Evolutionary conservation across 2,113 vertebrate species (phyloP).

Genomic region (Chloropsis hardwickii): DNA sequence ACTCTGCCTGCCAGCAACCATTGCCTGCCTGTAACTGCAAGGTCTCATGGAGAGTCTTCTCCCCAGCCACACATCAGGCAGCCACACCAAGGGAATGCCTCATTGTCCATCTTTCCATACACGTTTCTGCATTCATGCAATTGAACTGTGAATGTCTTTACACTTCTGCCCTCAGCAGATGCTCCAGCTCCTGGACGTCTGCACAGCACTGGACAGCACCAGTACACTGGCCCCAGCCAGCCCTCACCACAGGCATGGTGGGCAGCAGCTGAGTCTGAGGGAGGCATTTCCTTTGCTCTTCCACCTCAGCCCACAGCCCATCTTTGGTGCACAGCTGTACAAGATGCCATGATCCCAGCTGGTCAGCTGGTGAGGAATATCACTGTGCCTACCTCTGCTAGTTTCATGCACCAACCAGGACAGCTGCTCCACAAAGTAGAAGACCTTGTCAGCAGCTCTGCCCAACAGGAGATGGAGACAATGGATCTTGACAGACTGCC

Average conservation of each 20-base stretch:
- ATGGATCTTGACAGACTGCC: background rate
- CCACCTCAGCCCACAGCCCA: background rate
- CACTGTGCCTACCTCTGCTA: background rate
- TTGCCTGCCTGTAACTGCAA: background rate
- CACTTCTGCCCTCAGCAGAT: background rate
- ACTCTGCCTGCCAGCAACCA: background rate
- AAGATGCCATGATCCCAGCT: background rate
- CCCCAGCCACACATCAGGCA: background rate
- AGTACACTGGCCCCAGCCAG: background rate
- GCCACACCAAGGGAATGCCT: background rate
- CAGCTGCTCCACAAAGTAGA: background rate
- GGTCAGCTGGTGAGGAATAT: fast-evolving
- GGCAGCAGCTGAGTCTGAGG: background rate
- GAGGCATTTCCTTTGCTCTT: background rate
- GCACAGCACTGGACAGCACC: background rate
- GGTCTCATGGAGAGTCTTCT: background rate
- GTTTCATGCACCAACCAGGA: background rate
- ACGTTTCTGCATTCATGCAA: background rate
- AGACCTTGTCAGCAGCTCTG: background rate
- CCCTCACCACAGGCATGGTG: background rate
- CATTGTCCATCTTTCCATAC: background rate
- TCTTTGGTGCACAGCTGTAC: background rate
- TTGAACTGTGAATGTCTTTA: background rate
- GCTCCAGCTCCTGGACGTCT: background rate
- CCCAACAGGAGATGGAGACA: background rate